Conservation (phyloP, 2,888 invertebrate genomes). For the Alentia gelatinosa region DNA sequence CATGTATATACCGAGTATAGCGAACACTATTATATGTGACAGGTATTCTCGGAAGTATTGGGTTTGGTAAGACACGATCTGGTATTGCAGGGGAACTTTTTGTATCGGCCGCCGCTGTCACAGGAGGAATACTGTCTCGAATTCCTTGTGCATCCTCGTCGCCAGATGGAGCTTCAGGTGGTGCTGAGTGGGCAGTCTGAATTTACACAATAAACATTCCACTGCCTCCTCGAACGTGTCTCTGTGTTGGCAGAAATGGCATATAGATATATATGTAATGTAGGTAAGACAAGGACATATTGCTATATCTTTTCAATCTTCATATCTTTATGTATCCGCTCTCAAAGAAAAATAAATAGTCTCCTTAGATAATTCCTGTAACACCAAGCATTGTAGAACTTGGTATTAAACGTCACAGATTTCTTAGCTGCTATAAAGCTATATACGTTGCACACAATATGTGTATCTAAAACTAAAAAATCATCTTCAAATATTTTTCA, state of each 20-base stretch:
- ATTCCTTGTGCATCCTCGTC: constrained; percentile 48
- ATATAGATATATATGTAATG: background rate
- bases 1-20: too few species aligned
- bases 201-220: constrained; percentile 44
- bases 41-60: too few species aligned
- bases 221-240: constrained; percentile 5
- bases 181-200: background rate
- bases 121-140: constrained; percentile 14
- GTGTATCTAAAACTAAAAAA: background rate
- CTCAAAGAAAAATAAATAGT: too few species aligned
- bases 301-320: background rate
- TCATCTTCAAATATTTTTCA: too few species aligned
- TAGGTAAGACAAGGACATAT: background rate
- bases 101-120: too few species aligned
- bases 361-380: background rate
- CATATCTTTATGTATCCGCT: too few species aligned
- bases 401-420: background rate
- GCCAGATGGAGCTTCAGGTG: constrained; percentile 56
- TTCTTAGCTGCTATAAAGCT: background rate
- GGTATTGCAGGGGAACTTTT: too few species aligned
- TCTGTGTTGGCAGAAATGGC: background rate
- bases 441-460: background rate
- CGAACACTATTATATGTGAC: too few species aligned
- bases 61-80: too few species aligned
- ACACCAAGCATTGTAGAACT: background rate